Base-by-base conservation (phyloP, 2,797 vertebrate species). In the Aeoliscus strigatus region DNA sequence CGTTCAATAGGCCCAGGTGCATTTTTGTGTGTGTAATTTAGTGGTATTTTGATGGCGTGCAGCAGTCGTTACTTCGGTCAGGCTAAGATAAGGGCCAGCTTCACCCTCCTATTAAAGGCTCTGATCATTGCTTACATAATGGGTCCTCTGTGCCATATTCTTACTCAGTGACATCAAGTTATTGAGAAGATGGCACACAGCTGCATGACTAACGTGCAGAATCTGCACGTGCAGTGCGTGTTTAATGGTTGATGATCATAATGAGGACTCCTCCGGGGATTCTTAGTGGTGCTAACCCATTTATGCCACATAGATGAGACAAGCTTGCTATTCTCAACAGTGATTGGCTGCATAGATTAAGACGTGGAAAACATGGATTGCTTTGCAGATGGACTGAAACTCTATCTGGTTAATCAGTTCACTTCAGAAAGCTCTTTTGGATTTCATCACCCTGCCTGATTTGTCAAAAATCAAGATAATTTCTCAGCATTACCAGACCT, bases 221-320 rank as follows among this genome's bases (percentile, higher is more conserved):
- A 61, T 60, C 28, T 31, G 37, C 36, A 28, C 51, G 28, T 38
- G 51, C 46, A 18, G 51, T 39, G 45, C 38, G 6, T 31, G 49
- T 76, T 79, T 71, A 77, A 75, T 60, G 65, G 54, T 68, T 61
- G 39, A 5, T 34, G 68, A 65, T 76, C 66, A 54, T 47, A 60
- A 69, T 26, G 39, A 14, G 14, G 51, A 23, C 49, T 77, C 72
- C 65, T 73, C 23, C 0, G 60, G 71, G 66, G 56, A 57, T 52
- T 60, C 57, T 60, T 67, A 75, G 45, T 51, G 57, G 61, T 25
- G 61, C 66, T 78, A 79, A 81, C 74, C 67, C 67, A 74, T 46
- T 77, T 78, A 62, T 26, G 47, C 60, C 69, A 51, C 38, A 63
- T 51, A 68, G 44, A 66, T 65, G 33, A 60, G 64, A 76, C 62